These are phyloP conservation scores for Seira ritae DNA, from an alignment of 2,888 invertebrate species.

Conservation along the genomic window DNA sequence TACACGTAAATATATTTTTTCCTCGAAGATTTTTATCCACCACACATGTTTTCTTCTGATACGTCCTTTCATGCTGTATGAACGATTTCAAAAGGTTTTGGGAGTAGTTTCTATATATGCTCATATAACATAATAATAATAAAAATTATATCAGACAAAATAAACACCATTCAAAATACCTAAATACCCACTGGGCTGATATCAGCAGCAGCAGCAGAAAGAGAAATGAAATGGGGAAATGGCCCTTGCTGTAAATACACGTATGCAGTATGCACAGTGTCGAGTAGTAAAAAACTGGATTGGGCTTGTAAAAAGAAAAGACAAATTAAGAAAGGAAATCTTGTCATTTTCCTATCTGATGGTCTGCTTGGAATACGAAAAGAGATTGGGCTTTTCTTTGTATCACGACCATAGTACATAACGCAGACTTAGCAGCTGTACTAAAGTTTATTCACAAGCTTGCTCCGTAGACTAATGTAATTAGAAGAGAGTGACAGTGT, in stretches of 20 bases:
- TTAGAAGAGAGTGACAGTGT: no score
- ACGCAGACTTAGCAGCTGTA: neutral
- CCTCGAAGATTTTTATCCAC: neutral
- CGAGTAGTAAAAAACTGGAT: constrained; percentile 54
- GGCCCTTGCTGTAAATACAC: no score
- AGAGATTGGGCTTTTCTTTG: neutral
- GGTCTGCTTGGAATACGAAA: constrained; percentile 58
- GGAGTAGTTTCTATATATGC: neutral
- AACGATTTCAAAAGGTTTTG: neutral
- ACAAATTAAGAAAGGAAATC: constrained; percentile 63
- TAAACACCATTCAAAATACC: neutral
- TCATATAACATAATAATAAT: neutral
- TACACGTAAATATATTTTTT: neutral
- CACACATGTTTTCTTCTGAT: neutral
- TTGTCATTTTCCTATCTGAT: constrained; percentile 62
- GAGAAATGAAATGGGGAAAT: constrained; percentile 23
- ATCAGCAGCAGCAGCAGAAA: constrained; percentile 5
- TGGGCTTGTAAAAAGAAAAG: constrained; percentile 41
- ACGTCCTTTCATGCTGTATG: neutral
- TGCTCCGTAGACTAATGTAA: neutral
- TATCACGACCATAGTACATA: neutral
- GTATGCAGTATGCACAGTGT: neutral
- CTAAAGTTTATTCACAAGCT: neutral
- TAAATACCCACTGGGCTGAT: neutral
- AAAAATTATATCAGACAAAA: constrained; percentile 1